Evolutionary conservation across 2,888 invertebrate species (phyloP).

Genomic region (Mystacides longicornis): DNA sequence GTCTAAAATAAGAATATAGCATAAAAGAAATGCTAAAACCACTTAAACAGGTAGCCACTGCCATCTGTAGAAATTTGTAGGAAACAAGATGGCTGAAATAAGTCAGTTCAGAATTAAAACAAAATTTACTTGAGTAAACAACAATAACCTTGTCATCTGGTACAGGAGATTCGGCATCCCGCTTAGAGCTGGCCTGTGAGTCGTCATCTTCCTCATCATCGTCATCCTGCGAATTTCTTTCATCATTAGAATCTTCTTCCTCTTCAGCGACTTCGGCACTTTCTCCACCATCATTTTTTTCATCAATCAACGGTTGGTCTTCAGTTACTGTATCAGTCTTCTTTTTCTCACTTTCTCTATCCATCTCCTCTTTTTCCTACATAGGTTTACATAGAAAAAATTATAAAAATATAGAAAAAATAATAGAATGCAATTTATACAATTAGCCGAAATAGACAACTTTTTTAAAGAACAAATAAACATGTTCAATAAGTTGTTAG

Average conservation of each 20-base stretch:
- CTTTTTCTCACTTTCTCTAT: slow-evolving; percentile 51
- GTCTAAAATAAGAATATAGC: too few species aligned
- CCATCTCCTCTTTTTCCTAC: slow-evolving; percentile 41
- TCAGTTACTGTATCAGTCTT: slow-evolving; percentile 64
- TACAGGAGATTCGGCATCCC: slow-evolving; percentile 32
- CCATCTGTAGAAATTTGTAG: too few species aligned
- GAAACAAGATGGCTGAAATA: too few species aligned
- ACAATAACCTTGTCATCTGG: slow-evolving; percentile 13
- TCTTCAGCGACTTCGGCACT: slow-evolving; percentile 31
- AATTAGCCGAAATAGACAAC: too few species aligned
- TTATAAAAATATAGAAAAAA: too few species aligned
- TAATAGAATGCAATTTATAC: too few species aligned
- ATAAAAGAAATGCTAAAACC: too few species aligned
- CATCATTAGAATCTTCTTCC: slow-evolving; percentile 33
- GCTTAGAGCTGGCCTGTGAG: slow-evolving; percentile 23
- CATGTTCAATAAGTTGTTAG: too few species aligned
- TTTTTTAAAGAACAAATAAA: too few species aligned
- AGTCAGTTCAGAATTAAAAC: too few species aligned
- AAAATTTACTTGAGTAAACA: too few species aligned
- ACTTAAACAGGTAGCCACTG: too few species aligned
- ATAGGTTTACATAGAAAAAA: background rate
- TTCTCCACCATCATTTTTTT: slow-evolving; percentile 37
- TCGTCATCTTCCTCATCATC: slow-evolving; percentile 20
- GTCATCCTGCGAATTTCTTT: slow-evolving; percentile 24
- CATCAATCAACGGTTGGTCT: slow-evolving; percentile 49